Base-by-base conservation (phyloP, 1,140 invertebrate genomes). In the Parapsyche elsis region DNA sequence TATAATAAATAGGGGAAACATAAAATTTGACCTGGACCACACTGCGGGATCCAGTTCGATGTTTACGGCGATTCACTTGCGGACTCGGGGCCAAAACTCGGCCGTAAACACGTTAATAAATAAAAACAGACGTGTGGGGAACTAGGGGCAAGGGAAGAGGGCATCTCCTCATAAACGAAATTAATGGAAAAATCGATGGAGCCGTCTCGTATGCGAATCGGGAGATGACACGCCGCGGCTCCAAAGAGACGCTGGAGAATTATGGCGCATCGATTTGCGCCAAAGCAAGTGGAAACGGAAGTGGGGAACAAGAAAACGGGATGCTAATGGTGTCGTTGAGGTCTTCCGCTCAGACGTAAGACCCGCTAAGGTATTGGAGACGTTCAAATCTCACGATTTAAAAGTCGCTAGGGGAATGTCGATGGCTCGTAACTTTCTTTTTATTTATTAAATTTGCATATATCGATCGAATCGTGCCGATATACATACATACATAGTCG, bases 121-220 rank as follows among this genome's bases (percentile, higher is more conserved):
- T 67, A 67, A 67, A n/a, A 26, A 24, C 49, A 53, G 49, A 16
- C 49, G 12, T 46, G 5, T 46, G 45, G 12, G 5, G 12, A 46
- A 5, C 45, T 53, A 53, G 49, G 10, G 1, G 2, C 4, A 53
- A 12, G 24, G 64, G 64, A 23, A 24, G 2, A 61, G 59, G 59
- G 21, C 64, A 14, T 9, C n/a, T 14, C 23, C 23, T 67, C 64
- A 67, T 67, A 67, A 67, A 67, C 64, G 64, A 26, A 67, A 67
- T 67, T 67, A 67, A 67, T 67, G 64, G 64, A 67, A 67, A 67
- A 67, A 67, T 67, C 64, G 64, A 67, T 67, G 64, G 23, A 67
- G 64, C 64, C 64, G 59, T 53, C 16, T 53, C 49, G 49, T 2
- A 53, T 14, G 49, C 1, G 12, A 53, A 2, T 53, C 16, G 16